Percentiles rank a stretch among this genome's conserved stretches.
Conservation (phyloP, 1,140 invertebrate genomes). For the Panonychus citri region DNA sequence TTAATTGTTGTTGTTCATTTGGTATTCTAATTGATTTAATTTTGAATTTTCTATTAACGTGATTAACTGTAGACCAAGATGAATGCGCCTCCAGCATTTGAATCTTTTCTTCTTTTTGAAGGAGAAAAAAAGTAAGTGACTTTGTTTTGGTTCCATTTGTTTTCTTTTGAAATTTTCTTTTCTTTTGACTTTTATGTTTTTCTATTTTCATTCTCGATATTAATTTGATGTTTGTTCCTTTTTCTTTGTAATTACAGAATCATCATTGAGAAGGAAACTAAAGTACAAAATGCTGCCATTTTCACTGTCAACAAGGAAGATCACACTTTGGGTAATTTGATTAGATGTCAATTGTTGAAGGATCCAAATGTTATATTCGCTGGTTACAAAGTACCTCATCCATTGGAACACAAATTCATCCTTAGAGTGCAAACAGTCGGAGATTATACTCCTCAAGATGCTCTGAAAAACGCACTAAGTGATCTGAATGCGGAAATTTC, state of each 20-base stretch:
- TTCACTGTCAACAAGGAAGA: slow-evolving; percentile 99
- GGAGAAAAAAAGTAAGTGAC: slow-evolving; percentile 78
- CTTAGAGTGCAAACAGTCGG: slow-evolving; percentile 79
- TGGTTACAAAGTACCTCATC: slow-evolving; percentile 96
- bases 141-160: slow-evolving; percentile 1
- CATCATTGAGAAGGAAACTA: slow-evolving; percentile 90
- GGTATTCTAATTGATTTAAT: too few relatives aligned
- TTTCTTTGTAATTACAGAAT: slow-evolving; percentile 41
- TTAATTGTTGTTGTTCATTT: too few relatives aligned
- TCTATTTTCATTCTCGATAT: too few relatives aligned
- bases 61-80: too few relatives aligned
- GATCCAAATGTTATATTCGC: slow-evolving; percentile 97
- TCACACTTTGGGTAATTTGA: slow-evolving; percentile 96
- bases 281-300: slow-evolving; percentile 95
- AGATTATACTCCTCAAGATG: slow-evolving; percentile 93
- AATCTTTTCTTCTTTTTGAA: slow-evolving; percentile 90
- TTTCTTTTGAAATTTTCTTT: slow-evolving; percentile 7
- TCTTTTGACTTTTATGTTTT: too few relatives aligned
- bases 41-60: too few relatives aligned
- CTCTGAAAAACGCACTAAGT: slow-evolving; percentile 90
- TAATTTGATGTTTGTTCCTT: too few relatives aligned
- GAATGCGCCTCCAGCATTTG: slow-evolving; percentile 97
- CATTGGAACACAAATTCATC: slow-evolving; percentile 91
- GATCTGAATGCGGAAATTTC: slow-evolving; percentile 91
- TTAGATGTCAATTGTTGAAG: slow-evolving; percentile 47